Base-by-base conservation (phyloP, 2,113 vertebrate species). In the Hymenochirus boettgeri region DNA sequence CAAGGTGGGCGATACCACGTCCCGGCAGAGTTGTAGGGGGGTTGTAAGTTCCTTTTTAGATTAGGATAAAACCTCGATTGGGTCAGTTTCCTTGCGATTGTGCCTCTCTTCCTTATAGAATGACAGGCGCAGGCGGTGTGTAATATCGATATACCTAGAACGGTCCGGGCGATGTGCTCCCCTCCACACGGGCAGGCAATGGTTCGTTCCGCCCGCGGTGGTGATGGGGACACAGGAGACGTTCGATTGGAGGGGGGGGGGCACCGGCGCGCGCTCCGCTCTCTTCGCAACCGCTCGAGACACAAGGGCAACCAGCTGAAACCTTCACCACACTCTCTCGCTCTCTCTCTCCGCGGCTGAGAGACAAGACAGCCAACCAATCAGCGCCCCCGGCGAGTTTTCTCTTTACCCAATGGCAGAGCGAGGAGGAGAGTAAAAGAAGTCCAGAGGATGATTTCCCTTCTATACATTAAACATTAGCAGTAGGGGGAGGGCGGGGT, bases 221-320 rank as follows among this genome's bases (percentile, higher is more conserved):
- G 48, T 18, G 11, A 2, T 22, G 9, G 19, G 48, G 3, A 13
- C 11, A 1, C 9, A 15, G 19, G 21, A 7, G 22, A 51, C 8
- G 11, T 9, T 8, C 52, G 35, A 50, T 35, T 29, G 31, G 31
- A 21, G n/a, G n/a, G n/a, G n/a, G n/a, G n/a, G n/a, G n/a, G n/a
- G n/a, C n/a, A n/a, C n/a, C n/a, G n/a, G n/a, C n/a, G n/a, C n/a
- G n/a, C n/a, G n/a, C n/a, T n/a, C n/a, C n/a, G n/a, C 63, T 39
- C 29, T 65, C 54, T 55, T 58, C 46, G 18, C 33, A 54, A 66
- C 35, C 26, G 18, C 65, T 60, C 3, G 65, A 69, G 65, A 69
- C 65, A 67, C 64, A 67, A 59, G 46, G 47, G 56, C 64, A 59
- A 66, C 64, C 64, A 66, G 57, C 64, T 66, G 64, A 55, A 66